A percentile compares a stretch with the other conserved stretches of the same genome.
These are phyloP conservation scores for Chrysopilus asiliformis DNA, from an alignment of 2,888 invertebrate species.

Conservation along the genomic window DNA sequence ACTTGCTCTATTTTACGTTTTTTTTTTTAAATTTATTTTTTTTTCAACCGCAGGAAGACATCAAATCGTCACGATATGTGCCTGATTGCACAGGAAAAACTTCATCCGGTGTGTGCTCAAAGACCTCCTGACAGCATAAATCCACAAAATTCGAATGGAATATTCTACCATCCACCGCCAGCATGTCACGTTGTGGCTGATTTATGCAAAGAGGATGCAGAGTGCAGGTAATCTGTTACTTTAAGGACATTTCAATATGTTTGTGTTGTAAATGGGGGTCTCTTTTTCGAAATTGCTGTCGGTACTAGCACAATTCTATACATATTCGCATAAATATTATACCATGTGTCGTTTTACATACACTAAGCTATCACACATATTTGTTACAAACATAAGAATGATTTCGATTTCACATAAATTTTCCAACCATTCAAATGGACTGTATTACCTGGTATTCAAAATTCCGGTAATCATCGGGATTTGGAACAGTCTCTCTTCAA, in stretches of 20 bases:
- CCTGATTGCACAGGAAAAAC: slow-evolving; percentile 76
- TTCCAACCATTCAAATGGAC: no score
- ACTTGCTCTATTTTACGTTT: no score
- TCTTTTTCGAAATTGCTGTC: slow-evolving; percentile 5
- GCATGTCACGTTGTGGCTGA: slow-evolving; percentile 77
- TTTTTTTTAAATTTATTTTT: no score
- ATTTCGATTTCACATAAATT: no score
- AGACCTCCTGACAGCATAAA: slow-evolving; percentile 49
- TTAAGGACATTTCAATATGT: slow-evolving; percentile 12
- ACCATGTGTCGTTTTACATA: no score
- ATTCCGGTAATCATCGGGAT: no score
- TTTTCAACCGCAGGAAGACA: slow-evolving; percentile 76
- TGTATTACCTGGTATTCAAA: no score
- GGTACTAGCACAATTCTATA: no score
- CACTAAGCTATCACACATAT: no score
- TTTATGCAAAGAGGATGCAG: slow-evolving; percentile 64
- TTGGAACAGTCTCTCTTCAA: no score
- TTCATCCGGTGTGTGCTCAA: slow-evolving; percentile 82
- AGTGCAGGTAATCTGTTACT: slow-evolving; percentile 57
- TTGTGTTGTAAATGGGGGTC: slow-evolving; percentile 4
- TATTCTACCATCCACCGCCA: slow-evolving; percentile 51
- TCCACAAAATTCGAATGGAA: slow-evolving; percentile 36
- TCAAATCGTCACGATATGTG: slow-evolving; percentile 77
- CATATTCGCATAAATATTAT: no score
- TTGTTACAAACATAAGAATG: no score